Conservation (phyloP, 1,140 invertebrate species). For the Rhyacophila brunnea region DNA sequence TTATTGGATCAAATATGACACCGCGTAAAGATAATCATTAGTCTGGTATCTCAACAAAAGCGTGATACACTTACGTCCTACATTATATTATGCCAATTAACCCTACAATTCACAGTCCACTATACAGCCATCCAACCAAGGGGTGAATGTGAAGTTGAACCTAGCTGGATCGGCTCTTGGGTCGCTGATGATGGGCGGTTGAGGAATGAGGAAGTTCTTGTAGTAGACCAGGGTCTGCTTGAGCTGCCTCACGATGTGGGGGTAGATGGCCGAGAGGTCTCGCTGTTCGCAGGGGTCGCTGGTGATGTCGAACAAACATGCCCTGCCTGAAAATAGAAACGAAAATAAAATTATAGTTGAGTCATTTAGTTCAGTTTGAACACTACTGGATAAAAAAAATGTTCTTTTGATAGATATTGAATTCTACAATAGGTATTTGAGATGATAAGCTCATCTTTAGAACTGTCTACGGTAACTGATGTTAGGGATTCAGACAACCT, state of each 20-base stretch:
- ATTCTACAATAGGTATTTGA: too few relatives aligned
- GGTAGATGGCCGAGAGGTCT: slow-evolving; percentile 61
- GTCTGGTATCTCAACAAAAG: neutral
- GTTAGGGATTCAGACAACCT: too few relatives aligned
- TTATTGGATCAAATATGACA: too few relatives aligned
- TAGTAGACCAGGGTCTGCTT: slow-evolving; percentile 28
- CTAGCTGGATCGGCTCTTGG: slow-evolving; percentile 19
- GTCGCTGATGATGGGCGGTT: slow-evolving; percentile 13
- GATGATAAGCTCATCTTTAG: too few relatives aligned
- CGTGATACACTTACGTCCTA: neutral
- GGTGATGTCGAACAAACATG: slow-evolving; percentile 78
- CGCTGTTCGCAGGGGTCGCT: slow-evolving; percentile 82
- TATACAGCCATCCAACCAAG: slow-evolving; percentile 29
- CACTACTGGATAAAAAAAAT: too few relatives aligned
- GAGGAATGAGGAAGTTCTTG: slow-evolving; percentile 18
- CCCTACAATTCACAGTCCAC: slow-evolving; percentile 14
- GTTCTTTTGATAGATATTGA: too few relatives aligned
- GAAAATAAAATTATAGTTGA: too few relatives aligned
- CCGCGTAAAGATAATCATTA: too few relatives aligned
- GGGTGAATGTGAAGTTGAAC: slow-evolving; percentile 32
- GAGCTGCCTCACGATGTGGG: slow-evolving; percentile 27
- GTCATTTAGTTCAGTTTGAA: too few relatives aligned
- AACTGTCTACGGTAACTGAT: too few relatives aligned
- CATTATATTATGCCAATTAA: neutral
- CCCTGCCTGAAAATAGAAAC: slow-evolving; percentile 35